Evolutionary conservation across 1,140 invertebrate species (phyloP), one percentile per base, ranked within the genome.

Genomic region (Mylabris phalerata): DNA sequence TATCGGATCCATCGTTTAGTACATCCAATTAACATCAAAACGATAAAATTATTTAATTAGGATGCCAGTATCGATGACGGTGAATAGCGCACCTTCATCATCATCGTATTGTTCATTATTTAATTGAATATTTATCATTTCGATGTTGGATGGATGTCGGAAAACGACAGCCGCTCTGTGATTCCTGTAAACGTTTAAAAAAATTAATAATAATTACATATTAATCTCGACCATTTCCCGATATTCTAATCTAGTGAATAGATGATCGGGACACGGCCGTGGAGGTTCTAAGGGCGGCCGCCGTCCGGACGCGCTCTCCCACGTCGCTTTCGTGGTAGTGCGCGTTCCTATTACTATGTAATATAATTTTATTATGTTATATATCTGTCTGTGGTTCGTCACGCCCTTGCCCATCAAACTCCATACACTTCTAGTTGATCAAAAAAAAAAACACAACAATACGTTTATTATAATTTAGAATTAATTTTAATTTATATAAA

Each of bases 351-450:
- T 64, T 68, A 66, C 64, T 64, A 68, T 66, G 66, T 67, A 66
- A 67, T 63, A 64, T 66, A 66, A 50, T 63, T 68, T 60, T 63
- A 62, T 51, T 62, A 62, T 54, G 48, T 61, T 63, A 59, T 60
- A 59, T 64, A 59, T 59, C 40, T 59, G 63, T 65, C 58, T 62
- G 66, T 64, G 63, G 67, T 70, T 69, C 60, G 61, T 71, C 67
- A 68, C 63, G 60, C 65, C 65, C 60, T 71, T 64, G 50, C 65
- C 67, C 57, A 66, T 68, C 57, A 67, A 56, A 70, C 63, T 69
- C 64, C 64, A 67, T 67, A 66, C 67, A 68, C 66, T 65, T 68
- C 68, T 67, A 65, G 62, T 67, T 70, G 63, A 65, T 68, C 63
- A 59, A 40, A 61, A 48, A 32, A 62, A 59, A 40, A 61, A 48